A percentile compares a stretch with the other conserved stretches of the same genome.
These are phyloP conservation scores for Brotula barbata DNA, from an alignment of 2,797 vertebrate genomes.

Conservation along the genomic window DNA sequence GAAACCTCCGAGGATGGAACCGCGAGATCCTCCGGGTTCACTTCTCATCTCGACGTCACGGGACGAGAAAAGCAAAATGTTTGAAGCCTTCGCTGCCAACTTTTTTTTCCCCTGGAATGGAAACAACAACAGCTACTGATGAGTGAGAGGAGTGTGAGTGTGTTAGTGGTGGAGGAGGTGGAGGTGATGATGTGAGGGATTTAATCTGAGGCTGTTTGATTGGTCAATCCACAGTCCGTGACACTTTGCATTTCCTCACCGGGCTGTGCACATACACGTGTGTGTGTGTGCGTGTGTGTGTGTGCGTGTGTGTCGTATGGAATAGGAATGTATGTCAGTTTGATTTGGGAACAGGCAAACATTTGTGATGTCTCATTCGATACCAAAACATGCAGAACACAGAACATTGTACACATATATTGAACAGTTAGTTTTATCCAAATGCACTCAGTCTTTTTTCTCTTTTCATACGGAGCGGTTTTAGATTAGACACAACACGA, in stretches of 20 bases:
- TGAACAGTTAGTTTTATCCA: constrained; percentile 77
- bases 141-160: too few species aligned
- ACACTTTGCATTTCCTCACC: constrained; percentile 64
- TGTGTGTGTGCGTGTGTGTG: constrained; percentile 27
- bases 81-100: too few species aligned
- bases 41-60: too few species aligned
- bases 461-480: constrained; percentile 71
- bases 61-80: too few species aligned
- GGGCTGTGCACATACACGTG: constrained; percentile 59
- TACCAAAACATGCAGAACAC: constrained; percentile 85
- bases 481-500: constrained; percentile 83
- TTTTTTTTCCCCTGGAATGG: too few species aligned
- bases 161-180: too few species aligned
- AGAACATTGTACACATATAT: constrained; percentile 82
- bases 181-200: too few species aligned
- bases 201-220: neutral
- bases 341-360: constrained; percentile 69
- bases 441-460: constrained; percentile 70
- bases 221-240: constrained; percentile 45
- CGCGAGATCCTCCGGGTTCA: too few species aligned
- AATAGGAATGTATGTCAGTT: constrained; percentile 36
- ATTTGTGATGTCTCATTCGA: constrained; percentile 78
- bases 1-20: too few species aligned
- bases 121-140: too few species aligned
- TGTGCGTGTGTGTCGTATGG: constrained; percentile 30